Evolutionary conservation across 2,797 vertebrate genomes (phyloP).

Genomic region (Danio choprae): DNA sequence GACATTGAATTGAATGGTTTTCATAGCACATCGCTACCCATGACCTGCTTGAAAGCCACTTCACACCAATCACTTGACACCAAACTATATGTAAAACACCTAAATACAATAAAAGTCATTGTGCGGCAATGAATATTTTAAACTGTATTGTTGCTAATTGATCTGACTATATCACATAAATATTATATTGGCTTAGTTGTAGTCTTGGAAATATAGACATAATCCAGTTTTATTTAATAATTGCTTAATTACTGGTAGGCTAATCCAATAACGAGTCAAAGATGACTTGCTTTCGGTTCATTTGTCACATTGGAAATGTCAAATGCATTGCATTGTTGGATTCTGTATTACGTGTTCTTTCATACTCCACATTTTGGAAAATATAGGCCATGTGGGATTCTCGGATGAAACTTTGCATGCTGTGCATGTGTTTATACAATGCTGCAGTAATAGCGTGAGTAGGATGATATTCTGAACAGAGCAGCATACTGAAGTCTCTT

Average conservation of each 20-base stretch:
- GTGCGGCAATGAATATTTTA: not conserved
- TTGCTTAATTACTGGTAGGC: not conserved
- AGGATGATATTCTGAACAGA: not conserved
- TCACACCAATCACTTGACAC: no score
- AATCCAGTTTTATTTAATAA: not conserved
- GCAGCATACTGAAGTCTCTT: not conserved
- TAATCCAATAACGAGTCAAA: not conserved
- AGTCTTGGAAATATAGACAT: not conserved
- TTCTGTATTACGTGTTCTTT: not conserved
- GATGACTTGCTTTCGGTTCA: not conserved
- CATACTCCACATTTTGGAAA: not conserved
- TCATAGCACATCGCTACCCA: no score
- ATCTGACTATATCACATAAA: not conserved
- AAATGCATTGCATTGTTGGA: not conserved
- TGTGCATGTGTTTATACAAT: not conserved
- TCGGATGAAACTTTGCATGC: not conserved
- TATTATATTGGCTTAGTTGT: not conserved
- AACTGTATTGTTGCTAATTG: not conserved
- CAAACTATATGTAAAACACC: no score
- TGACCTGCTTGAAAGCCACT: no score
- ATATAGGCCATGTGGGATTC: constrained; percentile 7
- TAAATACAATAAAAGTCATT: no score
- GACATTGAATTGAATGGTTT: no score
- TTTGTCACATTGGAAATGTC: constrained; percentile 24
- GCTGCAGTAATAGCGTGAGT: not conserved